Base-by-base conservation (phyloP, 2,113 vertebrate genomes). In the Coptodon rendalli region DNA sequence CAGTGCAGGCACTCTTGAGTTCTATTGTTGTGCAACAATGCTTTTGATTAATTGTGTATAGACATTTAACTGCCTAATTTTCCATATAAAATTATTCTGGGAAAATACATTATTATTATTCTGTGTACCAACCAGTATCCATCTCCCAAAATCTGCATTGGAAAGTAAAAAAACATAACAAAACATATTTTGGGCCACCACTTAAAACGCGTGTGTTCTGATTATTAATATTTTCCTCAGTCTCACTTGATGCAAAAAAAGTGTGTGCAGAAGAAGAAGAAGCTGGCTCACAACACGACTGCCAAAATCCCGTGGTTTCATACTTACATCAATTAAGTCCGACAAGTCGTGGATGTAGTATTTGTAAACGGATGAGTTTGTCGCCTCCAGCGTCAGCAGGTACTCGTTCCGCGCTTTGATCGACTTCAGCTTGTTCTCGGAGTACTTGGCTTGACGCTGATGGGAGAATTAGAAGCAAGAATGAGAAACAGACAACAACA, bases 321-420 rank as follows among this genome's bases (percentile, higher is more conserved):
- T 97, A 99, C 99, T 99, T 95, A 99, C 99, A 34, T 99, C 99
- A 85, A 99, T 99, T 96, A 99, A 93, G 95, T 99, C 99, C 0
- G 98, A 98, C 95, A 99, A 96, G 94, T 99, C 99, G 11, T 99
- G 98, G 94, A 99, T 98, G 89, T 99, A 99, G 93, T 99, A 99
- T 95, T 99, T 99, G 97, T 99, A 99, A 80, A 99, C 97, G 2
- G 99, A 98, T 82, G 98, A 97, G 91, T 99, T 99, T 36, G 98
- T 97, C 34, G 99, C 99, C 96, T 99, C 99, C 81, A 99, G 97
- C 13, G 98, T 99, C 93, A 99, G 97, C 68, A 99, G 97, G 94
- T 99, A 99, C 89, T 99, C 99, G 61, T 99, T 99, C 45, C 99
- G 97, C 1, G 99, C 97, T 96, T 99, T 99, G 96, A 99, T 98